Conservation (phyloP, 37 sponge, comb jelly and placozoan genomes). For the Mnemiopsis leidyi region DNA sequence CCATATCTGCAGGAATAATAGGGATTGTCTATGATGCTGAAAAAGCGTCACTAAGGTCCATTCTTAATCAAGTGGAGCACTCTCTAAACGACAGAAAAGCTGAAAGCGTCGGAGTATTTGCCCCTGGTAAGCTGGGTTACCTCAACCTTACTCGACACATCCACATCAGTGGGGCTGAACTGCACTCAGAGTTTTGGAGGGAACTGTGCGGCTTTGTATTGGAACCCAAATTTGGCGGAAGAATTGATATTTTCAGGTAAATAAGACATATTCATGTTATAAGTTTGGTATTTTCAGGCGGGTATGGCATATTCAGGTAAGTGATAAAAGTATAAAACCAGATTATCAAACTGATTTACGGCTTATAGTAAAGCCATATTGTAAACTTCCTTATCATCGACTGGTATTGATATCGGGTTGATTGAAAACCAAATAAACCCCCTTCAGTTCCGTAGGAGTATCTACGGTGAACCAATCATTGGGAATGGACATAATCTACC, state of each 20-base stretch:
- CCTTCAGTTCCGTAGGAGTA: conserved; percentile 5
- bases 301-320: too few relatives aligned
- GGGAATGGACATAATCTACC: conserved; percentile 34
- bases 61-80: conserved; percentile 57
- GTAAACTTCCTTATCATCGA: too few relatives aligned
- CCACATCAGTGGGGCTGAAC: neutral
- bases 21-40: conserved; percentile 45
- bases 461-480: conserved; percentile 24
- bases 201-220: neutral
- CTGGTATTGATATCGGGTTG: too few relatives aligned
- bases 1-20: neutral
- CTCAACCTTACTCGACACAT: neutral
- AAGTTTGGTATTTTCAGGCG: too few relatives aligned
- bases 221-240: neutral
- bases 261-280: too few relatives aligned
- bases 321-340: too few relatives aligned
- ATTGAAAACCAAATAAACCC: too few relatives aligned
- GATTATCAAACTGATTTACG: too few relatives aligned
- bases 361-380: too few relatives aligned
- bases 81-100: conserved; percentile 7
- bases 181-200: conserved; percentile 33
- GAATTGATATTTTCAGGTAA: conserved; percentile 64
- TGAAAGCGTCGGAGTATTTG: conserved; percentile 18
- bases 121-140: neutral
- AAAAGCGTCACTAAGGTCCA: neutral